Evolutionary conservation across 2,888 invertebrate species (phyloP), one percentile per base, ranked within the genome.

Genomic region (Pardosa pseudoannulata): DNA sequence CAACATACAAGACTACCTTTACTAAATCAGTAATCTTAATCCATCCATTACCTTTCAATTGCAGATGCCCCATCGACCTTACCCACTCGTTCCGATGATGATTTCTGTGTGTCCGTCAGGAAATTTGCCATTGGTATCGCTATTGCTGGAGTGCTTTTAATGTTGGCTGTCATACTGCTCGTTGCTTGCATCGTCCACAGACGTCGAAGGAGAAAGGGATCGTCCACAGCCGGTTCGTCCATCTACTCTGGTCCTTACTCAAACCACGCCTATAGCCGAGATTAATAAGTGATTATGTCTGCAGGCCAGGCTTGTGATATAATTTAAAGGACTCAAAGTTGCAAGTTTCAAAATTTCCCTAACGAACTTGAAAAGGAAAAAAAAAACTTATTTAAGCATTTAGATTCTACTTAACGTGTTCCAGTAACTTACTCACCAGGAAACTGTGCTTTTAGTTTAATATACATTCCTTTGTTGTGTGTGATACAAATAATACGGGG

Each of bases 241-340:
- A 95, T 97, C 87, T 97, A 97, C 93, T 97, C 97, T 90, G 97
- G 97, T 0, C 97, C 97, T 6, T 97, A 97, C 91, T 97, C 97
- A 90, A 97, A 97, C 92, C 96, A 97, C 90, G 97, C 96, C 88
- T 97, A 97, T 92, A 89, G 89, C 80, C 80, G 89, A 71, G 89
- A 89, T 82, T 89, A 85, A 28, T n/a, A 13, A 29, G 36, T 36
- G 56, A 50, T n/a, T 46, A 46, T 13, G 41, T 36, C 36, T 79
- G 70, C 78, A 62, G 78, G 67, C 46, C 76, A 67, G 39, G 67
- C 76, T 67, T 76, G 68, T 68, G 50, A 68, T 41, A 68, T 7
- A 36, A 16, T 19, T 32, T n/a, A 67, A 67, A 13, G 31, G 1
- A 9, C 19, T 19, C 19, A 5, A 9, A 16, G 32, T 13, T 16